Evolutionary conservation across 2,888 invertebrate genomes (phyloP).

Genomic region (Drosophila emarginata): DNA sequence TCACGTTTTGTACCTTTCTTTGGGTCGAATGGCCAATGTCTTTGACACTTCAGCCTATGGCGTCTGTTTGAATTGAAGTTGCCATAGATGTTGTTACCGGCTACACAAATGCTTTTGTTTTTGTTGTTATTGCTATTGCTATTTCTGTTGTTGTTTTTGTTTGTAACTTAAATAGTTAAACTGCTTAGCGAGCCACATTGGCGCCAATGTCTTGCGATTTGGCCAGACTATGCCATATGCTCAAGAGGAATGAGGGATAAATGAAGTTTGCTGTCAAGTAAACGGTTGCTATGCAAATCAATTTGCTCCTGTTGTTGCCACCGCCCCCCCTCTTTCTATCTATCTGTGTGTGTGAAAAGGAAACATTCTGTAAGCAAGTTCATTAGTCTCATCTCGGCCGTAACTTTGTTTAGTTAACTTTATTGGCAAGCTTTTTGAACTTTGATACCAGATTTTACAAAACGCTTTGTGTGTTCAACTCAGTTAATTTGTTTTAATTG

Average conservation of each 20-base stretch:
- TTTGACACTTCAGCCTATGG: constrained; percentile 76
- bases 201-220: constrained; percentile 42
- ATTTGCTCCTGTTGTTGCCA: constrained; percentile 59
- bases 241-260: background rate
- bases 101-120: constrained; percentile 5
- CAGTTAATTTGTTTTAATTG: constrained; percentile 72
- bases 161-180: constrained; percentile 70
- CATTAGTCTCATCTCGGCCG: constrained; percentile 62
- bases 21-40: constrained; percentile 57
- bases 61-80: constrained; percentile 58
- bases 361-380: constrained; percentile 47
- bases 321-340: constrained; percentile 9
- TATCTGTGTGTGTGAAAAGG: constrained; percentile 18
- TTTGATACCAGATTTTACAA: constrained; percentile 60
- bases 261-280: background rate
- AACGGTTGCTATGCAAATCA: constrained; percentile 74
- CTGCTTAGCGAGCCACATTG: constrained; percentile 64
- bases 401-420: constrained; percentile 66
- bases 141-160: constrained; percentile 54
- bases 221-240: constrained; percentile 34
- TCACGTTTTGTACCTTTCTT: background rate
- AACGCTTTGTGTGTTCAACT: constrained; percentile 42
- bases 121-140: constrained; percentile 11
- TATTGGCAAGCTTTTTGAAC: constrained; percentile 68
- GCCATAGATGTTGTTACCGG: constrained; percentile 52